Evolutionary conservation across 2,888 invertebrate genomes (phyloP), one percentile per base, ranked within the genome.

Genomic region (Lamproptera curius): DNA sequence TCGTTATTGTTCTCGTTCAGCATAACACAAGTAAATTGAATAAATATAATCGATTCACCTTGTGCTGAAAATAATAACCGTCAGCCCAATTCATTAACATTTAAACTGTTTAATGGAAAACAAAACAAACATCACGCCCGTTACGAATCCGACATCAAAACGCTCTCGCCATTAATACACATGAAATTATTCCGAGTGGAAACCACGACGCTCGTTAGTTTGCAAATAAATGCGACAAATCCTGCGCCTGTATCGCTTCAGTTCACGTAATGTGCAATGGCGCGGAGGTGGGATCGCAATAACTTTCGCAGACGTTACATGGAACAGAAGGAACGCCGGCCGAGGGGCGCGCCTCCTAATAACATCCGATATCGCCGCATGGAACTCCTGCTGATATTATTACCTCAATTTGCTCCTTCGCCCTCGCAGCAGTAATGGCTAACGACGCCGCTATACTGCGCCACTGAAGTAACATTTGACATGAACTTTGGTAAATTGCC

Each of bases 341-440:
- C 14, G 23, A 38, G 44, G 11, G 38, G 38, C 35, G 35, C 16
- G 40, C 17, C 46, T 8, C 10, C 16, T 17, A 40, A 40, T 46
- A 46, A 39, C 34, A 11, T 26, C 33, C 38, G n/a, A 15, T 33
- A 14, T 26, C 23, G 16, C 33, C 45, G 35, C 46, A 15, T 9
- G 41, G 16, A 41, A n/a, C 47, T 36, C 47, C 42, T 36, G 47
- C 38, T 42, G 42, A 15, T 33, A 38, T 37, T 33, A 38, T 38
- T 33, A 31, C 47, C 42, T 37, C 47, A 47, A 42, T 42, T 47
- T 38, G 47, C 42, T 37, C 37, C 5, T 13, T 13, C 31, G 2
- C 23, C 42, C 36, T 23, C 41, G 23, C 17, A 11, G 38, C 6
- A 20, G 6, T 20, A 20, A 3, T 11, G 1, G 15, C 11, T 9